phyloP scores from a whole-genome alignment of 2,888 invertebrate species.

The Ophion ellenae region DNA sequence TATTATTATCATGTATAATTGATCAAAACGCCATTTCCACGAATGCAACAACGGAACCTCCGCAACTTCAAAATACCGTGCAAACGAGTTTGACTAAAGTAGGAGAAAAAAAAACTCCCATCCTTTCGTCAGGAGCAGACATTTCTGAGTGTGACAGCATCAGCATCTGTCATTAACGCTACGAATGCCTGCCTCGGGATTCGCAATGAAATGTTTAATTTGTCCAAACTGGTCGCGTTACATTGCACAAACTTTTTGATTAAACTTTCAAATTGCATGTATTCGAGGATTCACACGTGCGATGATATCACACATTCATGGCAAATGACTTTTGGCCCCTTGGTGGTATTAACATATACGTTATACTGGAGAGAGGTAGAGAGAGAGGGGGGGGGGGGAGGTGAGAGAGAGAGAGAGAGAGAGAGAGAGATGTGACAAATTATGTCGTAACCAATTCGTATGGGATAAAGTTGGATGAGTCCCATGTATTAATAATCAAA shows the following conservation, averaged over 20 bases:
- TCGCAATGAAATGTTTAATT: not conserved
- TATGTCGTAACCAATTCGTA: not conserved
- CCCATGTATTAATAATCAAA: constrained; percentile 18
- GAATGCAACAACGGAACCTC: not conserved
- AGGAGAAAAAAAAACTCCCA: not conserved
- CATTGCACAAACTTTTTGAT: not conserved
- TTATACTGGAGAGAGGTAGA: not conserved
- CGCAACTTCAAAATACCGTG: not conserved
- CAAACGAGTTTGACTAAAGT: not conserved
- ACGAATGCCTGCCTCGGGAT: not conserved
- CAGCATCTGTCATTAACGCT: not conserved
- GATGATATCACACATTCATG: not conserved
- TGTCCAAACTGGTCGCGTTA: not conserved
- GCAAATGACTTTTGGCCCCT: not conserved
- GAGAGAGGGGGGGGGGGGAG: too few relatives aligned
- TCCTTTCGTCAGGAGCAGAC: not conserved
- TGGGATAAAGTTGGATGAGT: not conserved
- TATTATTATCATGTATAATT: not conserved
- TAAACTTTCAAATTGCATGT: not conserved
- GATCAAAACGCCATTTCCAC: not conserved
- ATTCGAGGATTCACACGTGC: not conserved
- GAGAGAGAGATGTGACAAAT: not conserved
- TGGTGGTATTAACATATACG: not conserved
- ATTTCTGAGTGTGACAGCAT: not conserved
- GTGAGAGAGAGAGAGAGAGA: not conserved